phyloP scores from a whole-genome alignment of 2,113 vertebrate genomes.

The Myrmophylax atrothorax region DNA sequence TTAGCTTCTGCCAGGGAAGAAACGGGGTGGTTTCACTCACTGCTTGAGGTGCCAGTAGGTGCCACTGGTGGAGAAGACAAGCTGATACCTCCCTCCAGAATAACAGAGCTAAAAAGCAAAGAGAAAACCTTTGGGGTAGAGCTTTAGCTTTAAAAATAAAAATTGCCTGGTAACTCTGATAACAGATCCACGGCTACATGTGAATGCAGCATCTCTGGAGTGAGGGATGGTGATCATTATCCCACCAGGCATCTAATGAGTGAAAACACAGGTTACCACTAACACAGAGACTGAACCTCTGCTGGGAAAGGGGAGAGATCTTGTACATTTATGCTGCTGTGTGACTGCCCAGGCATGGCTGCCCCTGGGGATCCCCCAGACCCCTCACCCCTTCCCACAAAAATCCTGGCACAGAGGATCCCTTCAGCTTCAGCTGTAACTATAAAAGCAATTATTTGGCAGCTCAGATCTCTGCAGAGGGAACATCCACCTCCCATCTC shows the following conservation, averaged over 20 bases:
- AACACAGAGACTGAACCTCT: background rate
- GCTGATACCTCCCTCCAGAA: background rate
- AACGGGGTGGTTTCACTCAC: background rate
- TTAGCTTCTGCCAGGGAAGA: background rate
- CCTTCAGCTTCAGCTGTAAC: background rate
- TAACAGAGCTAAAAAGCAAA: background rate
- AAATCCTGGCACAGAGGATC: background rate
- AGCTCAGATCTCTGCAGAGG: background rate
- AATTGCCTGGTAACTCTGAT: background rate
- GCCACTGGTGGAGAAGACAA: background rate
- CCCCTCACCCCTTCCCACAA: background rate
- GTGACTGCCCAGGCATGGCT: background rate
- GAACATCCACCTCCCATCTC: background rate
- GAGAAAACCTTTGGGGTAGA: background rate
- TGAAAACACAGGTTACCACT: background rate
- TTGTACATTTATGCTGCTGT: background rate
- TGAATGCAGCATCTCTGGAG: background rate
- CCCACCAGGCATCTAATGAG: background rate
- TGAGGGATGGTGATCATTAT: background rate
- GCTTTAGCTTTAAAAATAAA: background rate
- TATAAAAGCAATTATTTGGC: background rate
- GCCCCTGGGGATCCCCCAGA: background rate
- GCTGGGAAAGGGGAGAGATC: background rate
- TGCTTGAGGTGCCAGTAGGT: background rate
- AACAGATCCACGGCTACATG: background rate